A percentile compares a stretch with the other conserved stretches of the same genome.
These are phyloP conservation scores for Prinia subflava DNA, from an alignment of 2,113 vertebrate genomes.

Conservation along the genomic window DNA sequence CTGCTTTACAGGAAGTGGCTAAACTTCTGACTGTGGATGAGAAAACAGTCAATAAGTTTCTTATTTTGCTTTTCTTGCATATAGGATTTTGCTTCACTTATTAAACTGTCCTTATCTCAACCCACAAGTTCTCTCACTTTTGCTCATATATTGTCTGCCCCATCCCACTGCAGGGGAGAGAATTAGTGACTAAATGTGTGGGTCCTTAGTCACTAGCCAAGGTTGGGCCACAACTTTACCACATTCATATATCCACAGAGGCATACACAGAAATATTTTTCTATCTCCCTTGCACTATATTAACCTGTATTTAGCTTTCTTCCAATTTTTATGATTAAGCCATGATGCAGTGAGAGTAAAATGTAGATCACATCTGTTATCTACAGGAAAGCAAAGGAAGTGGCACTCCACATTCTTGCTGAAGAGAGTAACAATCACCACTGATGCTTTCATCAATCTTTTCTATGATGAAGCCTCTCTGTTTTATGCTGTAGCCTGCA, in stretches of 20 bases:
- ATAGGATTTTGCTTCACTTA: background rate
- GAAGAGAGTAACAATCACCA: background rate
- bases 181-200: background rate
- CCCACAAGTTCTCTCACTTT: background rate
- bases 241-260: background rate
- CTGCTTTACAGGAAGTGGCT: background rate
- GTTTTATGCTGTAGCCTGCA: background rate
- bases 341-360: background rate
- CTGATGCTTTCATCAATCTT: background rate
- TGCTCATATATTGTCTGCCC: background rate
- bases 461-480: background rate
- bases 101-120: background rate
- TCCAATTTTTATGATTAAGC: background rate
- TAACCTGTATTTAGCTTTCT: background rate
- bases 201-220: background rate
- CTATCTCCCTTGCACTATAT: background rate
- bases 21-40: background rate
- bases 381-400: background rate
- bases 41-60: background rate
- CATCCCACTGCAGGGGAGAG: fast-evolving
- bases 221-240: background rate
- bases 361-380: background rate
- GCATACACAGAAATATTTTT: background rate
- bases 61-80: background rate
- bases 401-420: background rate